Evolutionary conservation across 2,113 vertebrate species (phyloP), one percentile per base, ranked within the genome.

Genomic region (Mustelus asterias): DNA sequence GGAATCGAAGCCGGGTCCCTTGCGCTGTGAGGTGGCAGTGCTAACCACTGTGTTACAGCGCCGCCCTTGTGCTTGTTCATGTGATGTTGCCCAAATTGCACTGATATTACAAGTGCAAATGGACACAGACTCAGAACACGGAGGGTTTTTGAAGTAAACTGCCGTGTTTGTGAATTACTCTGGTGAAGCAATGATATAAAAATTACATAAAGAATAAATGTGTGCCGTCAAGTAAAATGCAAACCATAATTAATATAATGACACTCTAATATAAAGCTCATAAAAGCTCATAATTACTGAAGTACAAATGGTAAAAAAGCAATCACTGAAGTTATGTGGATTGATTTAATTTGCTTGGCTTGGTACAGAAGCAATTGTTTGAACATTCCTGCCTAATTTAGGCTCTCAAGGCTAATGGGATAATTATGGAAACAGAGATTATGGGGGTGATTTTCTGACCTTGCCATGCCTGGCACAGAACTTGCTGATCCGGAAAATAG

Each of bases 271-370:
- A 44, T 83, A 83, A 41, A 83, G 14, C 80, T 90, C 29, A 13
- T 90, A 90, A 83, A 41, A 83, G 14, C 80, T 90, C 29, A 26
- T 90, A 90, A 90, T 90, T 90, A 90, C 48, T 60, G 54, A 48
- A 29, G 54, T 60, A 60, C 88, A 16, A 33, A 16, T 33, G 58
- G 54, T 26, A 90, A 16, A 33, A 90, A 90, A 90, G 58, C 16
- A 60, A 60, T 60, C 26, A 60, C 26, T 54, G 29, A 83, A 90
- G 5, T 26, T 72, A 70, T 94, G 37, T 24, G 2, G n/a, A 6
- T 72, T 72, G 22, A 72, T 29, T 3, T 54, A 72, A 72, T 95
- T 95, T 72, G 13, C 41, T 95, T 54, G 41, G 70, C 67, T 70
- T 13, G 37, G n/a, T 69, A 69, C 65, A 44, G 22, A 69, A 37